Conservation (phyloP, 2,888 invertebrate species). For the Eubasilissa splendida region DNA sequence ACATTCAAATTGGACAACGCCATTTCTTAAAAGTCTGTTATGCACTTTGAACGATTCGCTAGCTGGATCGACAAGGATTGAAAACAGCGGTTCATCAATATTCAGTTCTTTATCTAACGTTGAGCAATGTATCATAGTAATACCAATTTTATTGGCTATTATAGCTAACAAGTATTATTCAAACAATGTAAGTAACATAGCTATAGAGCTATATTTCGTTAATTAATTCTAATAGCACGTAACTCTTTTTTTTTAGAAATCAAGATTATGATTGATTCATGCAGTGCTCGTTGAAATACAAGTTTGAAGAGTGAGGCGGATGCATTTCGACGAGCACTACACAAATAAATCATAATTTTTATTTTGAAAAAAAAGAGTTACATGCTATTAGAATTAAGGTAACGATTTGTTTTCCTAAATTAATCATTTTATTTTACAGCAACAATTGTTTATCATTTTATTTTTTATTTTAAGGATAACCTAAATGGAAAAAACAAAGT, state of each 20-base stretch:
- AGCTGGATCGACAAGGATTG: constrained; percentile 32
- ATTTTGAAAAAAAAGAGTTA: no score
- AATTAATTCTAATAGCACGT: no score
- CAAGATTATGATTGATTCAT: no score
- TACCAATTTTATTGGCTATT: constrained; percentile 45
- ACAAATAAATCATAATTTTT: no score
- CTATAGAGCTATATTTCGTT: no score
- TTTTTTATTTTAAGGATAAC: constrained; percentile 45
- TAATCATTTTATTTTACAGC: not conserved
- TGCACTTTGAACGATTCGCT: constrained; percentile 42
- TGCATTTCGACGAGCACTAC: no score
- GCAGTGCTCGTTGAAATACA: no score
- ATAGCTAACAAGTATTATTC: constrained; percentile 41
- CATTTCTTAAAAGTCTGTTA: constrained; percentile 48
- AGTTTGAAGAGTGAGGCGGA: no score
- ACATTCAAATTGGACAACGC: constrained; percentile 47
- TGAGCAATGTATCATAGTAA: constrained; percentile 45
- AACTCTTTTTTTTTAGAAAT: no score
- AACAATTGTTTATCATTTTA: not conserved
- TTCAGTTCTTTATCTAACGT: constrained; percentile 30
- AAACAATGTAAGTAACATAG: constrained; percentile 41
- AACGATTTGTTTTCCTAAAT: no score
- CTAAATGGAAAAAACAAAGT: constrained; percentile 45
- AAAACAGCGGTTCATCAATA: constrained; percentile 11
- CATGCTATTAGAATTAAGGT: no score